Conservation (phyloP, 2,797 vertebrate species). For the Lepus townsendii region DNA sequence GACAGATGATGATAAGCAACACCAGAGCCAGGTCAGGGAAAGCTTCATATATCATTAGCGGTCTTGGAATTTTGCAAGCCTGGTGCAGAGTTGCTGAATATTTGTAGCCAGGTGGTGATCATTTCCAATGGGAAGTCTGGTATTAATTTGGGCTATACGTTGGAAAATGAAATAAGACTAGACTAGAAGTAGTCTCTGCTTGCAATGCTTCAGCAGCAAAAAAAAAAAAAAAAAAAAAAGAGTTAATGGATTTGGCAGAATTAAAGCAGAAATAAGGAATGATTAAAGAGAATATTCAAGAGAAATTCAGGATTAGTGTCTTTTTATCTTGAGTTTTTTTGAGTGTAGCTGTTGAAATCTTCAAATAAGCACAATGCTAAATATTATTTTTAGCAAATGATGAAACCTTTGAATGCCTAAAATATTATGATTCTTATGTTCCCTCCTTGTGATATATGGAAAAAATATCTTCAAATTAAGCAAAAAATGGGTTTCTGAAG, state of each 20-base stretch:
- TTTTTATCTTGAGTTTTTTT: conserved; percentile 35
- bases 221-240: background rate
- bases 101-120: background rate
- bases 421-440: background rate
- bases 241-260: background rate
- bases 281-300: background rate
- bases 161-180: background rate
- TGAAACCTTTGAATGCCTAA: conserved; percentile 9
- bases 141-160: background rate
- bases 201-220: background rate
- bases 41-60: background rate
- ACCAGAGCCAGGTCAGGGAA: background rate
- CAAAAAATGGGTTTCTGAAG: conserved; percentile 12
- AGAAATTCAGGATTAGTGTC: background rate
- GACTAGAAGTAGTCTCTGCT: background rate
- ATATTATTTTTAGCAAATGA: conserved; percentile 38
- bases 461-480: conserved; percentile 26
- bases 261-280: background rate
- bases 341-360: background rate
- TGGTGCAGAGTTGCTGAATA: background rate
- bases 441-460: background rate
- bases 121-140: background rate
- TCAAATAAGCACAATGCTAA: background rate
- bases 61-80: conserved; percentile 14
- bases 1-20: background rate